Evolutionary conservation across 2,113 vertebrate genomes (phyloP).

Genomic region (Albula glossodonta): DNA sequence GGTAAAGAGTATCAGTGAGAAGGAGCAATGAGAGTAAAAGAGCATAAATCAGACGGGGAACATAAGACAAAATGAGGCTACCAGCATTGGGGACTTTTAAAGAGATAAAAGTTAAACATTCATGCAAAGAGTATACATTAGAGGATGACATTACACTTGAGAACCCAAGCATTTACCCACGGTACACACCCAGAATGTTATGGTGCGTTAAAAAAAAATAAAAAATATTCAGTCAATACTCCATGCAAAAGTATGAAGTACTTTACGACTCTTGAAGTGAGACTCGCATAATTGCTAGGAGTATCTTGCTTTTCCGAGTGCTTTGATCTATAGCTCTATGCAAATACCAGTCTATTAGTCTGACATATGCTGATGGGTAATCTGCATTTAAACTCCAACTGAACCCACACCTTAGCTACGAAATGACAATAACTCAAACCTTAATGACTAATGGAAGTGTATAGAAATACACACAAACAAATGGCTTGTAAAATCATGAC

Average conservation of each 20-base stretch:
- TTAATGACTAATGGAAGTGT: not conserved
- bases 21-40: not conserved
- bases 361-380: not conserved
- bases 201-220: not conserved
- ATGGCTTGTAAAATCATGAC: not conserved
- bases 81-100: not conserved
- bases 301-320: not conserved
- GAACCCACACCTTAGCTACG: not conserved
- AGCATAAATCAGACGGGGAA: not conserved
- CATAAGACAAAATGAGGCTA: not conserved
- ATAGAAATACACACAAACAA: not conserved
- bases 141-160: not conserved
- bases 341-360: not conserved
- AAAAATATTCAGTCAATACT: not conserved
- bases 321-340: not conserved
- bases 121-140: not conserved
- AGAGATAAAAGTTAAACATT: not conserved
- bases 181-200: not conserved
- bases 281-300: not conserved
- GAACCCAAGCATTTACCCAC: not conserved
- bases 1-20: slow-evolving; percentile 22
- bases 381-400: not conserved
- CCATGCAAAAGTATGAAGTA: not conserved
- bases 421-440: slow-evolving; percentile 5
- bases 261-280: not conserved